Conservation (phyloP, 2,113 vertebrate species). For the Morone saxatilis region DNA sequence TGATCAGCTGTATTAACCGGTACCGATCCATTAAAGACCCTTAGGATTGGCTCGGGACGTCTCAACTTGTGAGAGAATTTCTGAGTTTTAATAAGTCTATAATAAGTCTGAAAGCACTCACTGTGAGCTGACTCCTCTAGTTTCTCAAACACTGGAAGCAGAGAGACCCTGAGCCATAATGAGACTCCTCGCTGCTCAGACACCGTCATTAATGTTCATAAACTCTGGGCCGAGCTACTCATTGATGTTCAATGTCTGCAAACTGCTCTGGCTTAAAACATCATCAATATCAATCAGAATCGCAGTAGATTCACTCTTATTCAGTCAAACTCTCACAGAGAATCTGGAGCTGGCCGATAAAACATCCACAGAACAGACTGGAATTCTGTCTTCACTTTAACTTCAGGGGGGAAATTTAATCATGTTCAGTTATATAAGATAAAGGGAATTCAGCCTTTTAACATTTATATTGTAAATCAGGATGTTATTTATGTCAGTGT, state of each 20-base stretch:
- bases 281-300: background rate
- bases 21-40: no score
- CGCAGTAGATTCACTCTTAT: background rate
- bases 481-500: no score
- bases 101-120: background rate
- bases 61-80: background rate
- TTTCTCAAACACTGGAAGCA: background rate
- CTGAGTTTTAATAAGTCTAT: background rate
- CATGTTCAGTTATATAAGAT: no score
- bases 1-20: no score
- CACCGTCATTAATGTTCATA: background rate
- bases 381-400: background rate
- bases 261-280: background rate
- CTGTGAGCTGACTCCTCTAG: background rate
- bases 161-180: background rate
- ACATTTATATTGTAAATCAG: background rate
- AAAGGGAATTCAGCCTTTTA: background rate
- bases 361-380: background rate
- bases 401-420: no score
- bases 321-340: background rate
- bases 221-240: background rate
- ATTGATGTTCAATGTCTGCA: background rate
- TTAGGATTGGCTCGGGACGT: no score
- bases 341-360: background rate
- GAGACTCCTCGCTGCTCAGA: background rate